Conservation (phyloP, 2,797 vertebrate genomes). For the Squalus acanthias region DNA sequence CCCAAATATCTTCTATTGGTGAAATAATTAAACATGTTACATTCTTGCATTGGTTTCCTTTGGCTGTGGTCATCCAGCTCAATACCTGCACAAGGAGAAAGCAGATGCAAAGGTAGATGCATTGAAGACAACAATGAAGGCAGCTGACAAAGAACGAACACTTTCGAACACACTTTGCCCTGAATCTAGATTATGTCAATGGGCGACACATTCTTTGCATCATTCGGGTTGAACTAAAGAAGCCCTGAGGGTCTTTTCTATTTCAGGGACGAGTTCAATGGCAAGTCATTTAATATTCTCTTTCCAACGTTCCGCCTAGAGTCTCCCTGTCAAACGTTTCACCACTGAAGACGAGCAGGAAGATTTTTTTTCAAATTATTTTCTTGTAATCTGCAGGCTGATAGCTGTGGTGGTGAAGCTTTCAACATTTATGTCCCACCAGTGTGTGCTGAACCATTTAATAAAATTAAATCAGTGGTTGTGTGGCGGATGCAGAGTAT, state of each 20-base stretch:
- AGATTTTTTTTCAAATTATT: not conserved
- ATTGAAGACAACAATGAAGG: not conserved
- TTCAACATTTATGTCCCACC: not conserved
- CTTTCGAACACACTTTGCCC: not conserved
- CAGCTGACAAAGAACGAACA: not conserved
- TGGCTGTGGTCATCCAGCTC: not conserved
- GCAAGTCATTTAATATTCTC: constrained; percentile 18
- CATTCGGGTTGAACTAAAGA: constrained; percentile 5
- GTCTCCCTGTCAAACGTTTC: constrained; percentile 1
- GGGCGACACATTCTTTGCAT: not conserved
- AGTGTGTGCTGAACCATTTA: not conserved
- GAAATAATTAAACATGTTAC: not conserved
- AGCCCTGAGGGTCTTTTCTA: not conserved
- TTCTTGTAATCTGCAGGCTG: not conserved
- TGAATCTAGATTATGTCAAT: not conserved
- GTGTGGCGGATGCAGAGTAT: not conserved
- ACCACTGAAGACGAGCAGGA: not conserved
- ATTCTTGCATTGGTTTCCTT: too few relatives aligned
- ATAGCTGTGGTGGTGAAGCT: not conserved
- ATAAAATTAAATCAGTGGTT: not conserved
- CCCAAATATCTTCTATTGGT: not conserved
- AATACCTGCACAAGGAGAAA: not conserved
- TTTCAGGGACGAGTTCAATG: not conserved
- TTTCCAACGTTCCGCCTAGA: not conserved
- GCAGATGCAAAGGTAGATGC: not conserved